Percentiles rank a stretch among this genome's conserved stretches.
phyloP scores from a whole-genome alignment of 2,113 vertebrate species.

The human (Homo sapiens) region GRCh38 chr12:91270001-91270500 shows the following conservation, averaged over 20 bases:
- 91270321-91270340: not conserved
- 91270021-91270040: not conserved
- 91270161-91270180: not conserved
- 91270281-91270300: not conserved
- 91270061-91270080: not conserved
- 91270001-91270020: not conserved
- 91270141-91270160: not conserved
- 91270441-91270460: slow-evolving; percentile 39
- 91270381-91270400: not conserved
- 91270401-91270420: not conserved
- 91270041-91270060: not conserved
- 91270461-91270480: not conserved
- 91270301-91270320: not conserved
- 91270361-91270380: not conserved
- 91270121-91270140: not conserved
- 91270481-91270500: not conserved
- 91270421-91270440: not conserved
- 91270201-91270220: not conserved
- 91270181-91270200: not conserved
- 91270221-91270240: not conserved
- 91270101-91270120: not conserved
- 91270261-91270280: not conserved
- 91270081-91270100: not conserved
- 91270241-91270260: not conserved
- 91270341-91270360: not conserved